Conservation (phyloP, 2,113 vertebrate species). For the Protomyctophum bolini region DNA sequence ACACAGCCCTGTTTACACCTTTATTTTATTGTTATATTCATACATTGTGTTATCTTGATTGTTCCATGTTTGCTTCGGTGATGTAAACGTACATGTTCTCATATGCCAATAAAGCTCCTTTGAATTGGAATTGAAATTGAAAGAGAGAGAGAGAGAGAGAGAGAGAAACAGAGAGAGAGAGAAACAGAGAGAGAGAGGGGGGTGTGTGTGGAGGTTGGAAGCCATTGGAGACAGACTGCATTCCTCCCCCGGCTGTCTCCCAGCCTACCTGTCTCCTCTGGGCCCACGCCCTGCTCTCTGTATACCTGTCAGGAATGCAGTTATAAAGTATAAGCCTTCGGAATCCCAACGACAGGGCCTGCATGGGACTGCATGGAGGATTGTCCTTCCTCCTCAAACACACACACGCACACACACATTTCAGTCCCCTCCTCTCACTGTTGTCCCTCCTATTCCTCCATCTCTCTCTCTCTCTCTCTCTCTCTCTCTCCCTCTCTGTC, state of each 20-base stretch:
- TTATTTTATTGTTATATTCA: no score
- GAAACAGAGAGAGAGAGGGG: not conserved
- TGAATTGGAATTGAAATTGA: no score
- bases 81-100: no score
- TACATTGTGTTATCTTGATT: no score
- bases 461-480: slow-evolving; percentile 50
- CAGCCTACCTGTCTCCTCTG: slow-evolving; percentile 64
- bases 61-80: no score
- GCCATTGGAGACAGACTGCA: no score
- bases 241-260: no score
- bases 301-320: slow-evolving; percentile 66
- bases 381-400: slow-evolving; percentile 10
- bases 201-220: no score
- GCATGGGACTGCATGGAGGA: slow-evolving; percentile 15
- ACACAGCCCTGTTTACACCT: no score
- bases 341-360: slow-evolving; percentile 50
- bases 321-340: slow-evolving; percentile 50
- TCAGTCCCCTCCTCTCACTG: not conserved
- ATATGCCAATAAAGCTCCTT: no score
- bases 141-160: no score
- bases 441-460: slow-evolving; percentile 25
- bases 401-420: slow-evolving; percentile 4
- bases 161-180: not conserved
- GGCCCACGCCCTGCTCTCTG: slow-evolving; percentile 37
- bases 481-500: slow-evolving; percentile 53